A percentile compares a stretch with the other conserved stretches of the same genome.
Conservation (phyloP, 2,888 invertebrate genomes). For the Eugnorisma glareosa region DNA sequence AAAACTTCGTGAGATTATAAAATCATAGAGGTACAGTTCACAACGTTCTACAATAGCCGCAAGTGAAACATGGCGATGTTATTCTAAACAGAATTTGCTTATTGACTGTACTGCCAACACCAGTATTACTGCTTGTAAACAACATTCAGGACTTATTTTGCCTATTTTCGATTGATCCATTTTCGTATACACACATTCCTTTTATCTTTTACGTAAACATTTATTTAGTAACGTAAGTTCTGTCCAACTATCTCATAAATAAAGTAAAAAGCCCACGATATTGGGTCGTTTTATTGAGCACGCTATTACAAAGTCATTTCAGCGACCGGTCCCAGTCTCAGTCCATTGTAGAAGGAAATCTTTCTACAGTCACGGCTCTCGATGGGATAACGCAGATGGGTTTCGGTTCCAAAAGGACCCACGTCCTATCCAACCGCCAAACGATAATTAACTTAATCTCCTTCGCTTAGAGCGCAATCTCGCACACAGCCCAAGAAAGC, state of each 20-base stretch:
- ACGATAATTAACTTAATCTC: conserved; percentile 85
- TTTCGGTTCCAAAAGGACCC: conserved; percentile 78
- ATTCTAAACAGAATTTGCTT: conserved; percentile 30
- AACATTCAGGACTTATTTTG: conserved; percentile 48
- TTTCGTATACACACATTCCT: conserved; percentile 53
- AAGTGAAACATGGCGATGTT: conserved; percentile 61
- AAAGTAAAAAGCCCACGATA: conserved; percentile 83
- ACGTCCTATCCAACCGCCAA: conserved; percentile 75
- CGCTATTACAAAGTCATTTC: conserved; percentile 89
- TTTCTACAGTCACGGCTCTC: conserved; percentile 91
- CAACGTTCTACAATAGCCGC: conserved; percentile 76
- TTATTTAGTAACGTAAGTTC: conserved; percentile 70
- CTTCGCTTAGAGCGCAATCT: conserved; percentile 83
- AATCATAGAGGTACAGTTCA: conserved; percentile 75
- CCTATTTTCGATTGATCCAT: conserved; percentile 48
- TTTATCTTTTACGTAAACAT: conserved; percentile 68
- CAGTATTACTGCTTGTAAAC: conserved; percentile 42
- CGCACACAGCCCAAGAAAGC: conserved; percentile 85
- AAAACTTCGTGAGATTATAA: conserved; percentile 80
- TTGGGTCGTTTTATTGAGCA: conserved; percentile 87
- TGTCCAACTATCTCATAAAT: conserved; percentile 81
- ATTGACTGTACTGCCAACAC: conserved; percentile 5
- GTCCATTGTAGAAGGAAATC: conserved; percentile 90
- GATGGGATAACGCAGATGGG: conserved; percentile 89
- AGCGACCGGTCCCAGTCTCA: conserved; percentile 86